A percentile compares a stretch with the other conserved stretches of the same genome.
These are phyloP conservation scores for Pardosa pseudoannulata DNA, from an alignment of 2,888 invertebrate genomes.

Conservation along the genomic window DNA sequence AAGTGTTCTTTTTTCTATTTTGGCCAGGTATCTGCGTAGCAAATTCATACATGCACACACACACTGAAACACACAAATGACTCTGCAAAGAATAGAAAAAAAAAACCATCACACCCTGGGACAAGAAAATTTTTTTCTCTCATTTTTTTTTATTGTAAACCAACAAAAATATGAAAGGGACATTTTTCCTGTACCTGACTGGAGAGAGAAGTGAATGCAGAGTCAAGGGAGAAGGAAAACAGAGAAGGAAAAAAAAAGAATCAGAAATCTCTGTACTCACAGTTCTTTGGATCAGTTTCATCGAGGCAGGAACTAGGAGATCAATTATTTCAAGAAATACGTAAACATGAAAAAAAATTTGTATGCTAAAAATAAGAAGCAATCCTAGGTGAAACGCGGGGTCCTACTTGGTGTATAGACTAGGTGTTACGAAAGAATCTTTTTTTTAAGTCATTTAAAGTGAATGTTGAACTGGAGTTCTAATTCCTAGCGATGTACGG, in stretches of 20 bases:
- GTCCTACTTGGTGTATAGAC: slow-evolving; percentile 4
- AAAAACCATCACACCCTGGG: not conserved
- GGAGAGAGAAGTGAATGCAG: not conserved
- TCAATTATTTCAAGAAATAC: slow-evolving; percentile 42
- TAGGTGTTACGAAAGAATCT: slow-evolving; percentile 3
- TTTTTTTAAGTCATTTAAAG: slow-evolving; percentile 32
- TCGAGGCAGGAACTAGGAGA: slow-evolving; percentile 47
- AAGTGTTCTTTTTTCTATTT: too few relatives aligned
- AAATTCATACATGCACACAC: not conserved
- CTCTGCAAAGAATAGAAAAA: too few relatives aligned
- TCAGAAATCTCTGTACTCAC: slow-evolving; percentile 44
- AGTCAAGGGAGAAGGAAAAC: not conserved
- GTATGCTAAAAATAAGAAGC: too few relatives aligned
- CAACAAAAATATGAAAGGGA: not conserved
- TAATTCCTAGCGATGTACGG: slow-evolving; percentile 68
- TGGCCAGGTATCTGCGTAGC: not conserved
- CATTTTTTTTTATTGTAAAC: too few relatives aligned
- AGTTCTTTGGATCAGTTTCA: slow-evolving; percentile 71
- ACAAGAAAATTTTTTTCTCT: too few relatives aligned
- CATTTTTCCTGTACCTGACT: too few relatives aligned
- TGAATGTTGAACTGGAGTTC: slow-evolving; percentile 54
- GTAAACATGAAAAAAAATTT: not conserved
- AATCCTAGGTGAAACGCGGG: not conserved
- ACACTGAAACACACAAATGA: not conserved
- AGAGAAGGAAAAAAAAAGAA: slow-evolving; percentile 3